Base-by-base conservation (phyloP, 23 tunicate species). In the Ciona savignyi region DNA sequence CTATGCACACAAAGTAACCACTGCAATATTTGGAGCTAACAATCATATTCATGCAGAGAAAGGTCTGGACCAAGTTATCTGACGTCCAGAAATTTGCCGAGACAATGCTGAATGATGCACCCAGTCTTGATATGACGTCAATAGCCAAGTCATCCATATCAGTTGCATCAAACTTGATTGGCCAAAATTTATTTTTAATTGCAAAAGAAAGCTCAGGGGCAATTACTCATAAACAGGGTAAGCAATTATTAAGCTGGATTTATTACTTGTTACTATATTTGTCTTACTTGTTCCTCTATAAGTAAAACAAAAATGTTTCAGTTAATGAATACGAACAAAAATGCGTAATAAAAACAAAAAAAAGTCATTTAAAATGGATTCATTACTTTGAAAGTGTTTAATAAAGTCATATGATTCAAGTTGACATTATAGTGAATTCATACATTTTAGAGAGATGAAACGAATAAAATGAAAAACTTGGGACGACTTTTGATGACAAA, bases 401-500 rank as follows among this genome's bases (percentile, higher is more conserved):
- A n/a, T n/a, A n/a, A n/a, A n/a, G n/a, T n/a, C n/a, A n/a, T n/a
- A n/a, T n/a, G n/a, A n/a, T n/a, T n/a, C n/a, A n/a, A n/a, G n/a
- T n/a, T n/a, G n/a, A n/a, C 20, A 11, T 49, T 49, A 20, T 11
- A 20, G 61, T 49, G 20, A 49, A 49, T 20, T 49, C 20, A 49
- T 11, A 11, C 20, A 11, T 49, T 49, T 49, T 22, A 63, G 67
- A 63, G 15, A 63, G 26, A 23, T 9, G 67, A 63, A 63, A 63
- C 67, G 4, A 63, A 23, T 63, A 23, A 25, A 63, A 63, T 63
- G 24, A n/a, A 23, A 63, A 63, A 23, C 28, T 63, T 63, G 15
- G 67, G 67, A 63, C 15, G 67, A n/a, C 28, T 63, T 23, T 63
- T 63, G 67, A 63, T 63, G 67, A 63, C 26, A 22, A 11, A 63